Conservation (phyloP, 1,140 invertebrate genomes). For the Trichonephila clavata region DNA sequence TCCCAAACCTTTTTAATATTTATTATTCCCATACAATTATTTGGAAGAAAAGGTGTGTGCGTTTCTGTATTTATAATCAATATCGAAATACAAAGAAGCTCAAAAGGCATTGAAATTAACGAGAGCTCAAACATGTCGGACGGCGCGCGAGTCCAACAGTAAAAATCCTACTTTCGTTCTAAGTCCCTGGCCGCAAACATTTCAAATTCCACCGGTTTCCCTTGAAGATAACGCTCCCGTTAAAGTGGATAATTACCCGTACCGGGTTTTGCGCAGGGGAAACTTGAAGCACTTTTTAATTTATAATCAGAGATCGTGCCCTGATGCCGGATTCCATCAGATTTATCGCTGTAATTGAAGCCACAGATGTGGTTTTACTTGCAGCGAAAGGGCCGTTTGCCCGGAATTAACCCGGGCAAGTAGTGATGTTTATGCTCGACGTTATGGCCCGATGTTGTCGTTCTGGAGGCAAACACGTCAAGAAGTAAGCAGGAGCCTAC, state of each 20-base stretch:
- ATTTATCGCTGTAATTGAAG: slow-evolving; percentile 66
- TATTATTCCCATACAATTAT: neutral
- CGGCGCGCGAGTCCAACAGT: neutral
- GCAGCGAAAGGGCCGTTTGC: slow-evolving; percentile 3
- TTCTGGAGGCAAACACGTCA: slow-evolving; percentile 29
- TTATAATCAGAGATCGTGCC: slow-evolving; percentile 54
- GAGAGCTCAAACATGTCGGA: neutral
- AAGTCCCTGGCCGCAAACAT: slow-evolving; percentile 11
- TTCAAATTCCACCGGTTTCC: neutral
- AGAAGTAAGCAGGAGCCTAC: neutral
- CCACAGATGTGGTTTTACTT: slow-evolving; percentile 48
- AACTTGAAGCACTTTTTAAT: slow-evolving; percentile 59
- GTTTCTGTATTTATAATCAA: neutral
- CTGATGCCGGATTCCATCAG: slow-evolving; percentile 1
- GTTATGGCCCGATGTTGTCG: slow-evolving; percentile 21
- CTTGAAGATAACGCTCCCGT: slow-evolving; percentile 36
- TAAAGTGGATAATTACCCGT: slow-evolving; percentile 48
- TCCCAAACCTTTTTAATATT: neutral
- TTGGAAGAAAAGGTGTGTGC: neutral
- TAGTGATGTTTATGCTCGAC: slow-evolving; percentile 31
- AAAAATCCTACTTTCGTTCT: neutral
- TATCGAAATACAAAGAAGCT: neutral
- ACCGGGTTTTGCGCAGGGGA: neutral
- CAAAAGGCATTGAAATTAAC: neutral
- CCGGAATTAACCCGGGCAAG: slow-evolving; percentile 28